These are phyloP conservation scores for Lucilia sericata DNA, from an alignment of 1,140 invertebrate species.

Conservation along the genomic window DNA sequence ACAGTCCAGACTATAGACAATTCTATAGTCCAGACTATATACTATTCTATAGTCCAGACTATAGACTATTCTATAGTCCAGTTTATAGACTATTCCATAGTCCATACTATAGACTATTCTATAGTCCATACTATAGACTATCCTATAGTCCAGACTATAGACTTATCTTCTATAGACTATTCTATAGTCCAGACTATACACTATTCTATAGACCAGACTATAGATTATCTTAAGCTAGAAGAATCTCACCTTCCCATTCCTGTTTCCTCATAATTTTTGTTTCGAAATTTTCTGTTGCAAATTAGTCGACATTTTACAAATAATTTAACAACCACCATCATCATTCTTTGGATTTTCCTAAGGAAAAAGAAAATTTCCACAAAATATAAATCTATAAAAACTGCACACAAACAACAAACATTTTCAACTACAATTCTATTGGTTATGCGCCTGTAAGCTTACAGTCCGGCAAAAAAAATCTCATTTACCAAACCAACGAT, in stretches of 20 bases:
- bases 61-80: too few species aligned
- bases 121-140: too few species aligned
- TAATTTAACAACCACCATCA: constrained; percentile 1
- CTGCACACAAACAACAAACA: not conserved
- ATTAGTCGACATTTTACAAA: not conserved
- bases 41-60: too few species aligned
- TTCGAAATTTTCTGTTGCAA: not conserved
- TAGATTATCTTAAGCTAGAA: too few species aligned
- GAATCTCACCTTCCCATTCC: not conserved
- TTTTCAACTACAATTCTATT: not conserved
- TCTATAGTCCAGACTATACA: too few species aligned
- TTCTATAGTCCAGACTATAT: too few species aligned
- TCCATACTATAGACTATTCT: too few species aligned
- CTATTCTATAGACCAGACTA: too few species aligned
- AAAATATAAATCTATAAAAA: not conserved
- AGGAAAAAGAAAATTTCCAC: not conserved
- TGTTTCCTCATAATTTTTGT: not conserved
- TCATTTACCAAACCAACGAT: not conserved
- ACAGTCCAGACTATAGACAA: too few species aligned
- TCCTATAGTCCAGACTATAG: too few species aligned
- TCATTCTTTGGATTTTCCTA: not conserved
- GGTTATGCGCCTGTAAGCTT: not conserved
- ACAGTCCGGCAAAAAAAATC: not conserved
- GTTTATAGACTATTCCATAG: too few species aligned
- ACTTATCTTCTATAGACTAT: too few species aligned